These are phyloP conservation scores for Rhingia campestris DNA, from an alignment of 2,888 invertebrate species.

Conservation along the genomic window DNA sequence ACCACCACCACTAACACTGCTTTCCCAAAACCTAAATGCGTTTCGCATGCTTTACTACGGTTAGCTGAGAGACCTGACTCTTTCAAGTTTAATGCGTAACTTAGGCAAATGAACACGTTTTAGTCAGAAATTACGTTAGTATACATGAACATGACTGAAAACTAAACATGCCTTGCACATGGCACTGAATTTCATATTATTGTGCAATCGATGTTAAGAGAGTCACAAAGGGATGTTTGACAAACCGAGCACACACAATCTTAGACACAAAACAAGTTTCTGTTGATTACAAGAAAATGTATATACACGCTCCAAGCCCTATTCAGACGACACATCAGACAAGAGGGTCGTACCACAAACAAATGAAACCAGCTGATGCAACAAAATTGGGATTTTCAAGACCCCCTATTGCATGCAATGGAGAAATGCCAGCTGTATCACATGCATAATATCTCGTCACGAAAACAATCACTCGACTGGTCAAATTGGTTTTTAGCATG, in stretches of 20 bases:
- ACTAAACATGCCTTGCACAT: constrained; percentile 16
- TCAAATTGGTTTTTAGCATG: background rate
- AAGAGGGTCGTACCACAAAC: background rate
- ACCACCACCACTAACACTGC: no score
- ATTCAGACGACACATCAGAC: no score
- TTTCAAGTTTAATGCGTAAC: constrained; percentile 10
- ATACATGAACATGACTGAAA: background rate
- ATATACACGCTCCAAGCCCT: background rate
- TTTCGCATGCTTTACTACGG: background rate
- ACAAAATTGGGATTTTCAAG: background rate
- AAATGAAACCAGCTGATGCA: constrained; percentile 15
- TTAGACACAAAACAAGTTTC: background rate
- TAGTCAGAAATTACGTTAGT: background rate
- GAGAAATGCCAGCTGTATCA: constrained; percentile 8
- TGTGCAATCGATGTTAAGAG: constrained; percentile 28
- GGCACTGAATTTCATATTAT: background rate
- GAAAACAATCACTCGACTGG: background rate
- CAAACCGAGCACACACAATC: background rate
- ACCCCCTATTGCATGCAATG: background rate
- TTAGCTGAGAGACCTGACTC: background rate
- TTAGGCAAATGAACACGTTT: constrained; percentile 15
- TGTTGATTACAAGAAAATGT: background rate
- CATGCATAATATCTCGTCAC: constrained; percentile 1
- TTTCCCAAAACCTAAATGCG: background rate
- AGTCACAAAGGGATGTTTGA: constrained; percentile 3